phyloP scores from a whole-genome alignment of 1,140 invertebrate species.

The Bombus superbus region DNA sequence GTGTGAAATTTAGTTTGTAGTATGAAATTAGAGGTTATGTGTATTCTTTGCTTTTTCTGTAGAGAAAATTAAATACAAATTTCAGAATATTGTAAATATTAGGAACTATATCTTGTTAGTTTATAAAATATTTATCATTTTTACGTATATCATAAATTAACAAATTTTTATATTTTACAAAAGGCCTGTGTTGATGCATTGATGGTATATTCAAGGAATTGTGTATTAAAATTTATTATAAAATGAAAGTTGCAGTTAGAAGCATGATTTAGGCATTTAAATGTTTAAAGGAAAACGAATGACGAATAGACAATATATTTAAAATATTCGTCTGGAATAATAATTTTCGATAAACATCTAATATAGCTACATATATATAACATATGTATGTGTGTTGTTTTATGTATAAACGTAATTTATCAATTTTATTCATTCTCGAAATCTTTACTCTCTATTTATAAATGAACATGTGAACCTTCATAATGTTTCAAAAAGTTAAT shows the following conservation, averaged over 20 bases:
- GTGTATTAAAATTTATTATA: neutral
- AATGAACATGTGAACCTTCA: neutral
- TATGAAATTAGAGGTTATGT: neutral
- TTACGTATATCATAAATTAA: neutral
- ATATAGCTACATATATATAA: too few species aligned
- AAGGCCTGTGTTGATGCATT: neutral
- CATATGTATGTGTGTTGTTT: neutral
- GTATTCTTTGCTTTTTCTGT: neutral
- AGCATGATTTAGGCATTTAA: neutral
- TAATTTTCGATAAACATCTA: neutral
- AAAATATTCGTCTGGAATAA: neutral
- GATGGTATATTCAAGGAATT: neutral
- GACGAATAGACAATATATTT: too few species aligned
- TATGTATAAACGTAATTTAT: too few species aligned
- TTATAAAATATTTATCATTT: neutral
- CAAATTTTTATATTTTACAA: neutral
- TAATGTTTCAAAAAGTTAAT: neutral
- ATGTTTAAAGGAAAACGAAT: neutral
- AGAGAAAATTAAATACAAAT: neutral
- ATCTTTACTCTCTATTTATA: neutral
- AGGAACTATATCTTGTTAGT: neutral
- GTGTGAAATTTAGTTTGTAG: neutral
- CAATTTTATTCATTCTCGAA: neutral
- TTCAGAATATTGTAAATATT: neutral
- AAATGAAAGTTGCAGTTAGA: neutral